These are phyloP conservation scores for Neuroterus valhalla DNA, from an alignment of 1,140 invertebrate genomes.

Conservation along the genomic window DNA sequence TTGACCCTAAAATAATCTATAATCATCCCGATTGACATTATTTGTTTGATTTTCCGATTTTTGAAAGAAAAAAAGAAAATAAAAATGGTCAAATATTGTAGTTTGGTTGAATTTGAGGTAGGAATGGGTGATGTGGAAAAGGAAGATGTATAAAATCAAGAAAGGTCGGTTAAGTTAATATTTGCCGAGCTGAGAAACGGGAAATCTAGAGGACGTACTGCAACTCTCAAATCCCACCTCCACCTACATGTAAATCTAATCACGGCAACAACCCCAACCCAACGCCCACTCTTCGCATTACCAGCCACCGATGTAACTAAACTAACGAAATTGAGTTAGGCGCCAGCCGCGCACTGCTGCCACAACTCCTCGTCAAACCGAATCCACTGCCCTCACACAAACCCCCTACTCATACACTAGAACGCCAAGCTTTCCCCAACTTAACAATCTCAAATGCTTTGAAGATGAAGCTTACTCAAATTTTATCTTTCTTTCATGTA, in stretches of 20 bases:
- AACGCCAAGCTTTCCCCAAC: constrained; percentile 48
- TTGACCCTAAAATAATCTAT: too few relatives aligned
- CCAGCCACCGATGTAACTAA: constrained; percentile 71
- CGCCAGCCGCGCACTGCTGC: constrained; percentile 59
- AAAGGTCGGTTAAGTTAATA: constrained; percentile 43
- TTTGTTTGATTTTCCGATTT: too few relatives aligned
- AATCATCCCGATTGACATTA: too few relatives aligned
- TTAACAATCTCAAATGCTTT: constrained; percentile 58
- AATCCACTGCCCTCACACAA: constrained; percentile 40
- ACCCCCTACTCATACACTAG: constrained; percentile 39
- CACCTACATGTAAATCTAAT: constrained; percentile 71
- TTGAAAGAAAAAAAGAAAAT: neutral
- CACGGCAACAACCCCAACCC: constrained; percentile 64
- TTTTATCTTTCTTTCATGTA: constrained; percentile 11
- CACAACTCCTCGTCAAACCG: constrained; percentile 49
- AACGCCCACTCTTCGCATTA: constrained; percentile 63
- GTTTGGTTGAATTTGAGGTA: neutral
- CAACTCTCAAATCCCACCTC: neutral
- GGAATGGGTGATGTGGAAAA: neutral
- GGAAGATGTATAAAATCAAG: constrained; percentile 13
- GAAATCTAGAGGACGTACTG: constrained; percentile 17
- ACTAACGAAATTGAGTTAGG: constrained; percentile 71
- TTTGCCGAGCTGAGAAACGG: constrained; percentile 45
- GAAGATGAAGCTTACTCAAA: constrained; percentile 52
- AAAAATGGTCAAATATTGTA: neutral